Conservation (phyloP, 1,140 invertebrate species). For the Drosophila punjabiensis region DNA sequence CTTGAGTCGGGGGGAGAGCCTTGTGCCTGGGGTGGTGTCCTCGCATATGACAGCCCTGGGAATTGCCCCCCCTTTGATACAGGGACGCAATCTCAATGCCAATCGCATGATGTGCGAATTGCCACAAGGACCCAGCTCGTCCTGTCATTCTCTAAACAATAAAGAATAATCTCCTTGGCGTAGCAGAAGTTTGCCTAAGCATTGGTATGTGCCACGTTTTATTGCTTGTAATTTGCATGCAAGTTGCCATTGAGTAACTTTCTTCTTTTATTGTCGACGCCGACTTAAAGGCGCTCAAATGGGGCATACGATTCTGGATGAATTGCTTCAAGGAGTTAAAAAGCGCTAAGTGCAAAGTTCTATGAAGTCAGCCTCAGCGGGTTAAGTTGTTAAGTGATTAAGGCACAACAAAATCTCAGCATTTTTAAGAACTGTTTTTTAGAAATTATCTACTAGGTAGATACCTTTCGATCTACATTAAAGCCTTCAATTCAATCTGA, state of each 20-base stretch:
- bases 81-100: slow-evolving; percentile 71
- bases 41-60: slow-evolving; percentile 81
- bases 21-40: slow-evolving; percentile 40
- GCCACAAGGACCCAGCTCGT: slow-evolving; percentile 54
- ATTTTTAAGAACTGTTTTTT: background rate
- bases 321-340: slow-evolving; percentile 35
- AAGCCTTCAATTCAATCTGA: background rate
- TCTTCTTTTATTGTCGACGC: slow-evolving; percentile 65
- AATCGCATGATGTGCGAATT: slow-evolving; percentile 83
- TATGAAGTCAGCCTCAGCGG: background rate
- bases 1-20: slow-evolving; percentile 4
- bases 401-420: background rate
- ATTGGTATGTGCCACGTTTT: slow-evolving; percentile 73
- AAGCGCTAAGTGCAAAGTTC: slow-evolving; percentile 44
- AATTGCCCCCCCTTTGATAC: slow-evolving; percentile 55
- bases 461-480: background rate
- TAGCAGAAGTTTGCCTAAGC: slow-evolving; percentile 69
- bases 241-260: slow-evolving; percentile 73
- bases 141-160: slow-evolving; percentile 69
- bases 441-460: too few relatives aligned
- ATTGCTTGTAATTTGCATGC: slow-evolving; percentile 82
- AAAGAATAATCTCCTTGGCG: slow-evolving; percentile 78
- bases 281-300: slow-evolving; percentile 70
- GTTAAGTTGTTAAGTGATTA: background rate
- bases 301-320: slow-evolving; percentile 55